Evolutionary conservation across 1,140 invertebrate genomes (phyloP), one percentile per base, ranked within the genome.

Genomic region (Helicoverpa zea): DNA sequence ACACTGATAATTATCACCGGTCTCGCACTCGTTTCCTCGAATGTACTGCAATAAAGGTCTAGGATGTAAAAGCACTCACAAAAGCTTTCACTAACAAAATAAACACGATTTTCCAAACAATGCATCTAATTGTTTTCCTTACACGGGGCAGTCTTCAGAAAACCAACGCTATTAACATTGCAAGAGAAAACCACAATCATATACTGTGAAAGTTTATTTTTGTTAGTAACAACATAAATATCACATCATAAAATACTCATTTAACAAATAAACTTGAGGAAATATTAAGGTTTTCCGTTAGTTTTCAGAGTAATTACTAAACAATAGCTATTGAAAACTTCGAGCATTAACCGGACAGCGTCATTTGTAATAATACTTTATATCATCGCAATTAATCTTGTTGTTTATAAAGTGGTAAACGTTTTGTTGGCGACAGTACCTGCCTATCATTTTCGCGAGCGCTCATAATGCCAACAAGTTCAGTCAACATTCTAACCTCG

Each of bases 391-490:
- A 43, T 43, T 7, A 43, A 43, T 23, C 16, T 11, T 13, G 10
- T 51, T 68, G 47, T 43, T n/a, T 29, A 23, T 29, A 23, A 43
- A 61, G 5, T 54, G 2, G 11, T 10, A 54, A n/a, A 43, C 66
- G 49, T 84, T 83, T 51, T 81, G 73, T 81, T 2, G 4, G 12
- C 73, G 61, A 84, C 73, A 83, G 85, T 91, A 88, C 86, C 49
- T 70, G 83, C 80, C 80, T 85, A 90, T 90, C 88, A 88, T 90
- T 88, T 92, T 90, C 80, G 90, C 90, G 82, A 84, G 80, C 81
- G 73, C 61, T 74, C 83, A 83, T 86, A 84, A 83, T 74, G 79
- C 79, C 81, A 85, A 86, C 84, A 77, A 68, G 84, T 77, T 81
- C 81, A 84, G 82, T 81, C 81, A 84, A 81, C 82, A 82, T 54